These are phyloP conservation scores for Drosophila aldrichi DNA, from an alignment of 2,888 invertebrate species.

Conservation along the genomic window DNA sequence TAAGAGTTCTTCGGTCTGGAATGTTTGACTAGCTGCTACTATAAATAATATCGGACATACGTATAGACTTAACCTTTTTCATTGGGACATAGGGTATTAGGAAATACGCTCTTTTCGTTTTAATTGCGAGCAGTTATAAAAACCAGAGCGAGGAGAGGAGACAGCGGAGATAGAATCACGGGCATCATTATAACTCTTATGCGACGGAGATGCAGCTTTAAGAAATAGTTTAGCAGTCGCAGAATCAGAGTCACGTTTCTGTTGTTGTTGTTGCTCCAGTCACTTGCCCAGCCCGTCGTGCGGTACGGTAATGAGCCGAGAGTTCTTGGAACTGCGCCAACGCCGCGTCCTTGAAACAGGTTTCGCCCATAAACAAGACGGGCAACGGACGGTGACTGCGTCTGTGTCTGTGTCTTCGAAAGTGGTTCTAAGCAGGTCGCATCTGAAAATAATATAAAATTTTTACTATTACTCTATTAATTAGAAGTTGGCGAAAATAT, in stretches of 20 bases:
- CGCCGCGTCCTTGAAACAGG: constrained; percentile 77
- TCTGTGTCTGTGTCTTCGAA: constrained; percentile 6
- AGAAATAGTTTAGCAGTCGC: constrained; percentile 56
- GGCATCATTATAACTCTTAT: constrained; percentile 27
- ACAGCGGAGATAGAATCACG: not conserved
- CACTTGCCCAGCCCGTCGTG: constrained; percentile 7
- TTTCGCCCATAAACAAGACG: constrained; percentile 67
- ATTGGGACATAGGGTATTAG: not conserved
- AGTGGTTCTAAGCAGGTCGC: constrained; percentile 21
- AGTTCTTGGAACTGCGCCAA: constrained; percentile 75
- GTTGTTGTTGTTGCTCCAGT: not conserved
- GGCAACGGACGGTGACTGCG: constrained; percentile 32
- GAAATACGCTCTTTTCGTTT: too few species aligned
- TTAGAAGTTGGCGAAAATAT: constrained; percentile 59
- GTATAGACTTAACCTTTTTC: not conserved
- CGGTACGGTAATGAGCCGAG: constrained; percentile 59
- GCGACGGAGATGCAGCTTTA: constrained; percentile 49
- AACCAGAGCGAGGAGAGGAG: not conserved
- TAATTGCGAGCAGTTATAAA: not conserved
- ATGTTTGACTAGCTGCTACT: not conserved
- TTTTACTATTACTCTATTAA: constrained; percentile 67
- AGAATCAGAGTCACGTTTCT: constrained; percentile 67
- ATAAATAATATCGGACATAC: not conserved
- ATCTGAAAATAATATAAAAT: constrained; percentile 49
- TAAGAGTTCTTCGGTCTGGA: not conserved